phyloP scores from a whole-genome alignment of 1,140 invertebrate species.

The Monomorium pharaonis region DNA sequence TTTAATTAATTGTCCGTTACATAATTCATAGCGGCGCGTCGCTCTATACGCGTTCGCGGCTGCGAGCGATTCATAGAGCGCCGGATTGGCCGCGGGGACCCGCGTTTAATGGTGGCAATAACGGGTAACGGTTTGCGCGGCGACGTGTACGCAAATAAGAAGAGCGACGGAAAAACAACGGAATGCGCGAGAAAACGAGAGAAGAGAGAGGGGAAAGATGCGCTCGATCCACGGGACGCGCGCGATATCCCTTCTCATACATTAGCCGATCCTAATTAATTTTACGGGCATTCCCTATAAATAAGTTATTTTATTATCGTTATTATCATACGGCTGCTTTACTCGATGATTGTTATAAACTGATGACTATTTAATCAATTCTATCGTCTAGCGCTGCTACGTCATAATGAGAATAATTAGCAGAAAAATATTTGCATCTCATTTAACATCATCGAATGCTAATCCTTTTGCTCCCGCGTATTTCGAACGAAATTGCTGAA shows the following conservation, averaged over 20 bases:
- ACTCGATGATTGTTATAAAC: neutral
- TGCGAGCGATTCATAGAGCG: slow-evolving; percentile 51
- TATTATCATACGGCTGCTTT: neutral
- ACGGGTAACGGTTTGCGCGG: slow-evolving; percentile 37
- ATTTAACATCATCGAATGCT: neutral
- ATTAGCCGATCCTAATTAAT: slow-evolving; percentile 1
- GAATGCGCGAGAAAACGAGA: neutral
- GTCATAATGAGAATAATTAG: neutral
- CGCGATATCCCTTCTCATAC: too few relatives aligned
- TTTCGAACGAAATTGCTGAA: neutral
- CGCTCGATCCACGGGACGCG: neutral
- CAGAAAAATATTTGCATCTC: neutral
- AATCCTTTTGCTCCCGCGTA: neutral
- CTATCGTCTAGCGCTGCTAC: neutral
- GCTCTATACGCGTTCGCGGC: slow-evolving; percentile 6
- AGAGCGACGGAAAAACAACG: slow-evolving; percentile 35
- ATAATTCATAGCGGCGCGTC: slow-evolving; percentile 68
- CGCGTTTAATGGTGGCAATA: slow-evolving; percentile 56
- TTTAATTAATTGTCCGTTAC: slow-evolving; percentile 73
- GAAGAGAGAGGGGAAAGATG: neutral
- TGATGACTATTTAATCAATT: slow-evolving; percentile 19
- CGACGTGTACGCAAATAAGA: slow-evolving; percentile 46
- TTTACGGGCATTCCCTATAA: neutral
- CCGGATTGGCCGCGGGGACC: slow-evolving; percentile 48
- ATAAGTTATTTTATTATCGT: slow-evolving; percentile 28